Percentiles rank a stretch among this genome's conserved stretches.
These are phyloP conservation scores for Asarcornis scutulata DNA, from an alignment of 2,113 vertebrate species.

Conservation along the genomic window DNA sequence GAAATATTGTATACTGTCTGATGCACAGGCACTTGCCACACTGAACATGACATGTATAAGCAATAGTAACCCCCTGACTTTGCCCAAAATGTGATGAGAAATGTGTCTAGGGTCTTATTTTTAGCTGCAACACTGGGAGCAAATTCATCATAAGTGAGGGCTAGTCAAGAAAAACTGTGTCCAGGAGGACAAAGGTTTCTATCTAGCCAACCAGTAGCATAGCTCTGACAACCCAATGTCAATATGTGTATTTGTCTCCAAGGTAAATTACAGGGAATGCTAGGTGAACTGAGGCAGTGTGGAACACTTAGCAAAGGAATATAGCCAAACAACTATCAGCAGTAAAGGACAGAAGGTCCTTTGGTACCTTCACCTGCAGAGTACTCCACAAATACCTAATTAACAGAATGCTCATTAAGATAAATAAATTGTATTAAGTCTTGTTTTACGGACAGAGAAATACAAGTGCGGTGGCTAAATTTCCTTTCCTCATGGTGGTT, in stretches of 20 bases:
- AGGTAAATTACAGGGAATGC: slow-evolving; percentile 1
- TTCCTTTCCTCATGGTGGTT: neutral
- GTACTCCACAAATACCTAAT: neutral
- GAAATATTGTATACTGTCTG: neutral
- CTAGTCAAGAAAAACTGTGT: slow-evolving; percentile 3
- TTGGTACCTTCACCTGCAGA: neutral
- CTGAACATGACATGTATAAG: neutral
- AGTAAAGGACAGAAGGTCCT: neutral
- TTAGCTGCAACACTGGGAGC: neutral
- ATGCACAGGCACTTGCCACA: neutral
- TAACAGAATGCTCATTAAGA: neutral
- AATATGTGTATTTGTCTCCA: neutral
- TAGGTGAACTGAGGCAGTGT: neutral
- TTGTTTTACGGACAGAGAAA: neutral
- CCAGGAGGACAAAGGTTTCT: neutral
- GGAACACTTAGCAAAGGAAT: neutral
- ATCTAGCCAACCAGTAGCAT: neutral
- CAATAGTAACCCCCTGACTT: neutral
- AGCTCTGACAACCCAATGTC: neutral
- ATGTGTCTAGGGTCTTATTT: neutral
- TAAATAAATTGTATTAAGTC: neutral
- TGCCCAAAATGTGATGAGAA: neutral
- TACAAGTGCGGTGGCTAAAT: neutral
- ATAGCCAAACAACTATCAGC: neutral
- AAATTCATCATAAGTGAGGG: neutral